Evolutionary conservation across 1,140 invertebrate genomes (phyloP), one percentile per base, ranked within the genome.

Genomic region (Tribolium castaneum): DNA sequence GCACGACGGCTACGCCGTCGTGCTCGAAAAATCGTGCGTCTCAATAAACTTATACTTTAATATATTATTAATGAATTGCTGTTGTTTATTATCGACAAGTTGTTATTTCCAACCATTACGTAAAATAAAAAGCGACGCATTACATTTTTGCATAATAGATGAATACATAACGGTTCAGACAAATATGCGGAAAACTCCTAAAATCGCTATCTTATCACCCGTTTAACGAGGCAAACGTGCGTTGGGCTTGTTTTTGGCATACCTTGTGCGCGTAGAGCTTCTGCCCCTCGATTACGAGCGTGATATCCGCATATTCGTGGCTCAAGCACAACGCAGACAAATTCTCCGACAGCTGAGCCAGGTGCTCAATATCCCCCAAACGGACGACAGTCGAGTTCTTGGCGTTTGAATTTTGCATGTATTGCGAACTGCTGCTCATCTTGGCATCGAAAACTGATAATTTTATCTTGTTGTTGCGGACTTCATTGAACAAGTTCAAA

Each of bases 231-330:
- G n/a, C n/a, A n/a, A 19, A 19, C 16, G 16, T 1, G 1, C 2
- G 16, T 19, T 19, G 16, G 16, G 25, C 25, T 4, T 30, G 25
- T 30, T 30, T 30, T 30, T 6, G 1, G 25, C 25, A 70, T 81
- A 97, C 93, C 85, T 93, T 94, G 87, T 99, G 98, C 25, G 94
- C 96, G 78, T 93, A 93, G 80, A 99, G 94, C 76, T 90, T 88
- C 82, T 94, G 90, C 71, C 93, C 93, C 86, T 97, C 95, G 16
- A 99, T 96, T 49, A 97, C 87, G 19, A 99, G 88, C 5, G 92
- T 94, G 6, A 99, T 92, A 90, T 99, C 98, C 25, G 96, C 94
- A 87, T 97, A 98, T 84, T 97, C 95, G 66, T 94, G 92, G 79
- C 93, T 95, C 71, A 97, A 89, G 85, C 94, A 97, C 6, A 99